Percentiles rank a stretch among this genome's conserved stretches.
phyloP scores from a whole-genome alignment of 2,888 invertebrate species.

The Protula sp. region DNA sequence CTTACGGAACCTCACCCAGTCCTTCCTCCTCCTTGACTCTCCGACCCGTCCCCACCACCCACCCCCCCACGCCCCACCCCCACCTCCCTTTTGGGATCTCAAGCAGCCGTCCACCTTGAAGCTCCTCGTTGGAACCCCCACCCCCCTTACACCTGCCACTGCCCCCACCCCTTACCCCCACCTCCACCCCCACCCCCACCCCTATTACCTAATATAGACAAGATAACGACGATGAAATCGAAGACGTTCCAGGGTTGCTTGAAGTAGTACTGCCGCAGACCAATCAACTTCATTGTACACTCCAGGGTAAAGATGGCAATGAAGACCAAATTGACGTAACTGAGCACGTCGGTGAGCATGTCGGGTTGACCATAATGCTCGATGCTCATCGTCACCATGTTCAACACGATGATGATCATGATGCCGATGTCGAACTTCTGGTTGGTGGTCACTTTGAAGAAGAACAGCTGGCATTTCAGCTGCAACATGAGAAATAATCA shows the following conservation, averaged over 20 bases:
- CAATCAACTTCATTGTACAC: conserved; percentile 96
- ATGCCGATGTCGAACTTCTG: conserved; percentile 99
- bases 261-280: conserved; percentile 96
- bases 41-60: too few relatives aligned
- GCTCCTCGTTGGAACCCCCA: too few relatives aligned
- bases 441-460: conserved; percentile 95
- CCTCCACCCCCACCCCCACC: too few relatives aligned
- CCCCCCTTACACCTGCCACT: too few relatives aligned
- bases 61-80: too few relatives aligned
- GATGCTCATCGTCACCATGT: conserved; percentile 98
- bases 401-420: conserved; percentile 96
- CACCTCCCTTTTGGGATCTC: too few relatives aligned
- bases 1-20: too few relatives aligned
- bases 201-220: conserved; percentile 94
- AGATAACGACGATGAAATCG: conserved; percentile 97
- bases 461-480: conserved; percentile 94
- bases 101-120: too few relatives aligned
- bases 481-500: conserved; percentile 59
- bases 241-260: conserved; percentile 99
- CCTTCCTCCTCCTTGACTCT: too few relatives aligned
- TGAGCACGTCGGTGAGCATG: conserved; percentile 69
- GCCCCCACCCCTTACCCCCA: too few relatives aligned
- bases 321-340: conserved; percentile 93
- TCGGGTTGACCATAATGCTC: conserved; percentile 97
- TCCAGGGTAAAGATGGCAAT: conserved; percentile 97